Evolutionary conservation across 2,888 invertebrate genomes (phyloP).

Genomic region (Aleiodes leptofemur): DNA sequence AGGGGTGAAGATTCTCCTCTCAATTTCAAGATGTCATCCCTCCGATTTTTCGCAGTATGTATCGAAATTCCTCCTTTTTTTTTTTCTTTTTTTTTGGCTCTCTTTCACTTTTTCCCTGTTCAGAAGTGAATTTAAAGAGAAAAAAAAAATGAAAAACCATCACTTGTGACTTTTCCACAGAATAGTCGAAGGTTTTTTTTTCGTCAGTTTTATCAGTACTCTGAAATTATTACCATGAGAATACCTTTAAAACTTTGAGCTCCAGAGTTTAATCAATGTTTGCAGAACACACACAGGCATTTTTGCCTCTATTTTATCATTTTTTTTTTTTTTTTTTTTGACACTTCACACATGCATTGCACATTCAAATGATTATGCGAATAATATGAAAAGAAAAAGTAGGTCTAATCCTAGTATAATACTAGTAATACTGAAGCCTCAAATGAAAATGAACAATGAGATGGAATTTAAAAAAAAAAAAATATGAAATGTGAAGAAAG

Average conservation of each 20-base stretch:
- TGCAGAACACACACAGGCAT: neutral
- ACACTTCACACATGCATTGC: too few species aligned
- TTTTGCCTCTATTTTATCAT: neutral
- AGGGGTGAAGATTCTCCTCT: neutral
- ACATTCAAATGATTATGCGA: constrained; percentile 15
- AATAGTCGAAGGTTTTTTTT: too few species aligned
- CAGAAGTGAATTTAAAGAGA: too few species aligned
- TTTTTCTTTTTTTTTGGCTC: too few species aligned
- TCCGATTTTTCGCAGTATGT: neutral
- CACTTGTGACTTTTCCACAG: too few species aligned
- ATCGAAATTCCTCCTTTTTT: neutral
- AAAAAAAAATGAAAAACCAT: too few species aligned
- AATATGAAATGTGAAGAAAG: neutral
- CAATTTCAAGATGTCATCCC: neutral
- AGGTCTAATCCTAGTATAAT: constrained; percentile 18
- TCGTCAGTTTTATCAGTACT: neutral
- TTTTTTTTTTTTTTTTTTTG: too few species aligned
- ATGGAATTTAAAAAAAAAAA: neutral
- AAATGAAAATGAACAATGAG: neutral
- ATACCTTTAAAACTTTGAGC: constrained; percentile 8
- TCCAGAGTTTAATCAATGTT: constrained; percentile 14
- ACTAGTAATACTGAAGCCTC: constrained; percentile 11
- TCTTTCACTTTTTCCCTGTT: too few species aligned
- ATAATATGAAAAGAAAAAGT: neutral
- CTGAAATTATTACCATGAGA: too few species aligned